phyloP scores from a whole-genome alignment of 2,888 invertebrate species.

The Napeogenes sylphis region DNA sequence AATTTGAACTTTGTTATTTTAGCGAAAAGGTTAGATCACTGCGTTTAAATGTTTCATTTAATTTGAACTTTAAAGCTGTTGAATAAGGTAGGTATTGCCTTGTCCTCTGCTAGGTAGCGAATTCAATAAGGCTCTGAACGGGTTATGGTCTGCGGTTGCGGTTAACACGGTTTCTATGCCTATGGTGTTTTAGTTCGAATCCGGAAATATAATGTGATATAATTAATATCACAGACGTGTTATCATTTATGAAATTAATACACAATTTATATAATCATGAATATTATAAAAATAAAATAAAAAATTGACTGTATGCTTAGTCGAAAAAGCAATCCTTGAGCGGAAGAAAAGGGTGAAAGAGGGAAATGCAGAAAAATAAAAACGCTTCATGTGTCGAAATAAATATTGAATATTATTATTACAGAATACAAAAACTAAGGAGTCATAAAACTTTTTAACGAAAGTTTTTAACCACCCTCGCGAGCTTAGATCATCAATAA shows the following conservation, averaged over 20 bases:
- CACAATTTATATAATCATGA: too few species aligned
- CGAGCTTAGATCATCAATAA: too few species aligned
- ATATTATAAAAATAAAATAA: too few species aligned
- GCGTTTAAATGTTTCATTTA: background rate
- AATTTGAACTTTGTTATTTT: slow-evolving; percentile 3
- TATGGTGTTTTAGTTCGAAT: slow-evolving; percentile 17
- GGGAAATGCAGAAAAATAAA: too few species aligned
- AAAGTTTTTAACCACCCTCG: too few species aligned
- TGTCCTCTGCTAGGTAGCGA: background rate
- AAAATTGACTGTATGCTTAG: too few species aligned
- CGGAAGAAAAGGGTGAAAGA: too few species aligned
- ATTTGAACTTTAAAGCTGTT: slow-evolving; percentile 6
- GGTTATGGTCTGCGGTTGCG: slow-evolving; percentile 27
- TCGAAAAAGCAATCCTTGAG: too few species aligned
- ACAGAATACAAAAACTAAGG: too few species aligned
- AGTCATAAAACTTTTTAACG: too few species aligned
- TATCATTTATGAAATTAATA: background rate
- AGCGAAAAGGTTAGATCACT: background rate
- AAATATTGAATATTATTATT: too few species aligned
- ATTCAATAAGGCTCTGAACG: slow-evolving; percentile 30
- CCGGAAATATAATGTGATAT: slow-evolving; percentile 2
- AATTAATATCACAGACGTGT: background rate
- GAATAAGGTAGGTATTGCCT: slow-evolving; percentile 5
- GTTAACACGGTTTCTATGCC: slow-evolving; percentile 17
- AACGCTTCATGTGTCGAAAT: too few species aligned